Evolutionary conservation across 2,113 vertebrate species (phyloP).

Genomic region (Hippopotamus amphibius): DNA sequence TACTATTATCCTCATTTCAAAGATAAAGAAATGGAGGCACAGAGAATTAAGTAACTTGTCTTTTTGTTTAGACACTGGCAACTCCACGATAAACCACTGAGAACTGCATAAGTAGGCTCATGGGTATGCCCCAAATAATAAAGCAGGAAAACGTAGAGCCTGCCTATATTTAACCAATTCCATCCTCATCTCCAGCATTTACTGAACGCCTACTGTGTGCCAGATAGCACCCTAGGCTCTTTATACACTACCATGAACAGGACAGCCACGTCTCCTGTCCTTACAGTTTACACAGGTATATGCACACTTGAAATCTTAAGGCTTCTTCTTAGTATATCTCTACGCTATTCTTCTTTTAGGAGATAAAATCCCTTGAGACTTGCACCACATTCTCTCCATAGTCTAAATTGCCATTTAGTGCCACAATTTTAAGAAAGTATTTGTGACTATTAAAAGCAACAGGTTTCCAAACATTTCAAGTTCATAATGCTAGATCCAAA

Average conservation of each 20-base stretch:
- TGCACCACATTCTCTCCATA: background rate
- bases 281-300: background rate
- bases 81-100: background rate
- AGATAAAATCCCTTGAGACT: background rate
- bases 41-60: background rate
- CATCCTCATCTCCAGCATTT: background rate
- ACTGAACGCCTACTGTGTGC: background rate
- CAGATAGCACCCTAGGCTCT: background rate
- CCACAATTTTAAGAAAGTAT: background rate
- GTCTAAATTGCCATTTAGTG: conserved; percentile 9
- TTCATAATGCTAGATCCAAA: background rate
- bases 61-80: background rate
- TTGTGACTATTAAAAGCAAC: background rate
- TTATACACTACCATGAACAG: background rate
- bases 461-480: background rate
- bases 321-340: background rate
- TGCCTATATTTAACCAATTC: background rate
- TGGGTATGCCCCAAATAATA: background rate
- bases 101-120: background rate
- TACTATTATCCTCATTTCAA: background rate
- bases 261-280: background rate
- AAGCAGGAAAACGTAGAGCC: background rate
- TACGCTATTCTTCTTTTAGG: background rate
- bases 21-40: background rate
- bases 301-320: background rate